Evolutionary conservation across 1,140 invertebrate species (phyloP), one percentile per base, ranked within the genome.

Genomic region (Ooceraea biroi): DNA sequence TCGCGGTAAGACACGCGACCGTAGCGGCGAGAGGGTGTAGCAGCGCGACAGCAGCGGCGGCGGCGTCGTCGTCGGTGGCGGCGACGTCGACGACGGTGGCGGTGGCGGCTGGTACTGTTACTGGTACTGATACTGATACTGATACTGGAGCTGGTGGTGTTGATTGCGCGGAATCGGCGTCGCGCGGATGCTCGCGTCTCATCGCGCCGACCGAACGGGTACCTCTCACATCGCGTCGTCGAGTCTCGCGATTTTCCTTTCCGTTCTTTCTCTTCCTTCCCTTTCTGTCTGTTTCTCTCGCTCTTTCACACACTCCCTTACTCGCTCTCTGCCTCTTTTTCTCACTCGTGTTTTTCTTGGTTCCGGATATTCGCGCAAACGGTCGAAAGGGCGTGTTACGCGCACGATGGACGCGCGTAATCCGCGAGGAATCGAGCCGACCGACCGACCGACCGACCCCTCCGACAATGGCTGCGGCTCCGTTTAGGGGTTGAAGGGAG

Each of bases 391-490:
- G 55, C 58, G 65, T 60, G 36, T 80, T 36, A 69, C 76, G 60
- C 73, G 58, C 73, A 17, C 71, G 22, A 46, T 72, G 25, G 36
- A 46, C 50, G 30, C 73, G 30, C 52, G 69, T 82, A 36, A 36
- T 71, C 30, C 72, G 27, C 58, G 52, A 52, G 44, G 52, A 44
- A 72, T 48, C 77, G 57, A 30, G 55, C 27, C 61, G 69, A 82
- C 69, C 73, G 46, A 71, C 22, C 73, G 46, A 71, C 22, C 72
- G 46, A 88, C 86, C 82, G 83, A 72, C 77, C 36, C 86, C 77
- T 82, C 86, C 86, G 58, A 88, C 86, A 87, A 66, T 88, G 86
- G 83, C 83, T 88, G 83, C 86, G 83, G 73, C 60, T 88, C 85
- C 84, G 85, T 77, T 36, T 82, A 74, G 77, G 77, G 86, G 86